Evolutionary conservation across 37 sponge, comb jelly and placozoan genomes (phyloP), one percentile per base, ranked within the genome.

Genomic region (Hexactinellida sp.): DNA sequence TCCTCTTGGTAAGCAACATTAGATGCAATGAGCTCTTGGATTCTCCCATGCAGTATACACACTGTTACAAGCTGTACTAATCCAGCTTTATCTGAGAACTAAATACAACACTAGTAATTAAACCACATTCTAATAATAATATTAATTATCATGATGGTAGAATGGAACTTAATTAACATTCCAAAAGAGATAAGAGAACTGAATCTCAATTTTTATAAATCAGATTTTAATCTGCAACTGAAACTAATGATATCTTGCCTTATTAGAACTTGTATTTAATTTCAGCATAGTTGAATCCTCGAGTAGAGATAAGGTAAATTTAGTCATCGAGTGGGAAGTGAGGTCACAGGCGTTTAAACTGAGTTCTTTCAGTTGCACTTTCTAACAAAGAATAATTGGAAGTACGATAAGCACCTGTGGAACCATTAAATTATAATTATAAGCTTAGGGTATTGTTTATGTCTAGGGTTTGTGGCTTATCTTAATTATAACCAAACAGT

Each of bases 191-290:
- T 19, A 47, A 16, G 9, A 47, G 52, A 47, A 19, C 52, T 47
- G 52, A 47, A 47, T 19, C 52, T 19, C 16, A 47, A 47, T 19
- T 16, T 19, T 47, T 9, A 47, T 47, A 47, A 47, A 47, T 47
- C 52, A 19, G 16, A 16, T 19, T 47, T 19, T 47, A 47, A 16
- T 47, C 13, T 47, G 52, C n/a, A n/a, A n/a, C n/a, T n/a, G n/a
- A n/a, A n/a, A n/a, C n/a, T n/a, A n/a, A n/a, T n/a, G n/a, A n/a
- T n/a, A n/a, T 63, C 76, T 63, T 32, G 34, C 76, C 76, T 63
- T 63, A 63, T 63, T 63, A 63, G 76, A 7, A 63, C 76, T 63
- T 3, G 76, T 63, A 63, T 63, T 63, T n/a, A 63, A n/a, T 63
- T 63, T 63, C 32, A 63, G 76, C 19, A 63, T 7, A 63, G 76